A percentile compares a stretch with the other conserved stretches of the same genome.
Conservation (phyloP, 2,797 vertebrate species). For the Antennarius maculatus region DNA sequence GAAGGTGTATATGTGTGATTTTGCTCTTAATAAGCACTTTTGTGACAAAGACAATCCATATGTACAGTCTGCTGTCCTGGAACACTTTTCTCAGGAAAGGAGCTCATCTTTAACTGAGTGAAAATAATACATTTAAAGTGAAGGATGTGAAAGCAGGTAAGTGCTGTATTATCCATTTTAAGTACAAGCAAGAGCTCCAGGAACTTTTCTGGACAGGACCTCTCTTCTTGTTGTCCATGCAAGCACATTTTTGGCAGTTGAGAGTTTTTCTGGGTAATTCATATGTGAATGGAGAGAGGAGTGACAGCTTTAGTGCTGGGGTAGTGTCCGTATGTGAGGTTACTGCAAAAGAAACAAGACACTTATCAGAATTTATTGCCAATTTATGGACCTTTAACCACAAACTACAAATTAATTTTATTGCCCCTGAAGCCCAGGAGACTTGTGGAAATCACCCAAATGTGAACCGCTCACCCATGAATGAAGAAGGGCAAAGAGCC, state of each 20-base stretch:
- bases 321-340: neutral
- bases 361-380: slow-evolving; percentile 6
- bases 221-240: slow-evolving; percentile 14
- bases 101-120: slow-evolving; percentile 9
- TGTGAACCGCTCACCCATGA: neutral
- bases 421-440: neutral
- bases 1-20: neutral
- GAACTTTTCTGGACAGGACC: slow-evolving; percentile 13
- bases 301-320: neutral
- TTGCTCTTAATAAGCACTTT: neutral
- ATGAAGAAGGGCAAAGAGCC: neutral
- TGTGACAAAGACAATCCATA: neutral
- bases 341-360: slow-evolving; percentile 12
- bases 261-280: neutral
- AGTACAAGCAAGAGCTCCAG: neutral
- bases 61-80: neutral
- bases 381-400: slow-evolving; percentile 4
- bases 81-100: neutral
- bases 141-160: slow-evolving; percentile 25
- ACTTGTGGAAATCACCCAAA: neutral
- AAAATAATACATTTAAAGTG: too few relatives aligned
- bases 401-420: neutral
- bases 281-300: neutral
- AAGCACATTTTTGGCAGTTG: slow-evolving; percentile 26
- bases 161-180: neutral